These are phyloP conservation scores for Nephrotoma flavescens DNA, from an alignment of 2,888 invertebrate species.

Conservation along the genomic window DNA sequence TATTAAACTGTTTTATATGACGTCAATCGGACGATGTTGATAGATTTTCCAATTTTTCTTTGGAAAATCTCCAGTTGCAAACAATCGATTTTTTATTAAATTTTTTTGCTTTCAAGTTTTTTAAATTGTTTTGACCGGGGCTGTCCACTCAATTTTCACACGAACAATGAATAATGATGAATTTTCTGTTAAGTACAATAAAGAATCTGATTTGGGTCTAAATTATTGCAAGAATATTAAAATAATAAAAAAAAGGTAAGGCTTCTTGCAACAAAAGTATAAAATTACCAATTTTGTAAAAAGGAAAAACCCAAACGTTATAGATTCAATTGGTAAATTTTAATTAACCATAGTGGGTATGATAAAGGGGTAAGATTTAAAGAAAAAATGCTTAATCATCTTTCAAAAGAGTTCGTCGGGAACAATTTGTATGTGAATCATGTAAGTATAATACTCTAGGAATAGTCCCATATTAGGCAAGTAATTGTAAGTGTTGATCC, in stretches of 20 bases:
- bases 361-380: background rate
- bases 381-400: background rate
- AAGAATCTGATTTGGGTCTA: background rate
- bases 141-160: background rate
- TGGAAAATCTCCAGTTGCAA: background rate
- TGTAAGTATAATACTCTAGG: background rate
- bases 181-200: background rate
- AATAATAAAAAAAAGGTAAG: background rate
- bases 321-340: background rate
- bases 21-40: background rate
- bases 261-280: background rate
- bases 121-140: background rate
- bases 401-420: background rate
- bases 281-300: background rate
- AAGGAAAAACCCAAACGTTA: background rate
- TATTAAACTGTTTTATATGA: background rate
- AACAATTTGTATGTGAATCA: background rate
- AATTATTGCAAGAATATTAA: background rate
- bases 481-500: background rate
- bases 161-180: background rate
- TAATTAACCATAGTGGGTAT: background rate
- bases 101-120: background rate
- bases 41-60: background rate
- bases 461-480: background rate
- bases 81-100: background rate